phyloP scores from a whole-genome alignment of 1,140 invertebrate genomes.

The Aphelinus atriplicis region DNA sequence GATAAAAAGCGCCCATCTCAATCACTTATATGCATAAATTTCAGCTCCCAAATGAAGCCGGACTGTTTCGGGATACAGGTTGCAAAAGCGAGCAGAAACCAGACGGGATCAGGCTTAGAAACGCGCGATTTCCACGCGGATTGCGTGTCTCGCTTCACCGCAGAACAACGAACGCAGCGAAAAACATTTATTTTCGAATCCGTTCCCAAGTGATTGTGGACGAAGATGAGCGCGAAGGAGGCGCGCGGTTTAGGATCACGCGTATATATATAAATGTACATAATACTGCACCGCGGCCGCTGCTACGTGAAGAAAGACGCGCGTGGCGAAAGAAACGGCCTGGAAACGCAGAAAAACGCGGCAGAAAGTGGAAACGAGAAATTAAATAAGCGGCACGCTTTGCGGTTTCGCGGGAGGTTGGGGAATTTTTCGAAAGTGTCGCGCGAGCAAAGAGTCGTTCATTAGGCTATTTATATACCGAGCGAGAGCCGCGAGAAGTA shows the following conservation, averaged over 20 bases:
- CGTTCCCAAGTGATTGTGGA: no score
- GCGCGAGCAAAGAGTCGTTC: conserved; percentile 11
- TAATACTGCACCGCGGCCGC: neutral
- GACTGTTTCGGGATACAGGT: no score
- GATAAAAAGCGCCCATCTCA: no score
- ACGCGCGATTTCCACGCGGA: neutral
- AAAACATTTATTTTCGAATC: neutral
- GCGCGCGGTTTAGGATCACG: neutral
- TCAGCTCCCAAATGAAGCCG: no score
- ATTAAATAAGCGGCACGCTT: conserved; percentile 28
- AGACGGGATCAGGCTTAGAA: neutral
- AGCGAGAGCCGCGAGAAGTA: neutral
- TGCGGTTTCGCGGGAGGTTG: conserved; percentile 3
- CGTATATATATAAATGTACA: neutral
- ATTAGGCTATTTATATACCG: neutral
- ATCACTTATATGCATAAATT: no score
- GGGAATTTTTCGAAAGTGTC: conserved; percentile 9
- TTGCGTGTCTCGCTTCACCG: conserved; percentile 5
- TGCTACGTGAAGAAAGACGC: conserved; percentile 9
- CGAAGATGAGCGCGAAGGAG: neutral
- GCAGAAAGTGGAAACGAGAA: neutral
- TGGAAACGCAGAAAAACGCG: conserved; percentile 1
- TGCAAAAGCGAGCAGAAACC: no score
- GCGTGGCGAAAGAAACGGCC: conserved; percentile 16
- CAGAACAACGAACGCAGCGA: neutral